phyloP scores from a whole-genome alignment of 64 coral and sea anemone genomes.

The Dendrophyllia cribrosa region DNA sequence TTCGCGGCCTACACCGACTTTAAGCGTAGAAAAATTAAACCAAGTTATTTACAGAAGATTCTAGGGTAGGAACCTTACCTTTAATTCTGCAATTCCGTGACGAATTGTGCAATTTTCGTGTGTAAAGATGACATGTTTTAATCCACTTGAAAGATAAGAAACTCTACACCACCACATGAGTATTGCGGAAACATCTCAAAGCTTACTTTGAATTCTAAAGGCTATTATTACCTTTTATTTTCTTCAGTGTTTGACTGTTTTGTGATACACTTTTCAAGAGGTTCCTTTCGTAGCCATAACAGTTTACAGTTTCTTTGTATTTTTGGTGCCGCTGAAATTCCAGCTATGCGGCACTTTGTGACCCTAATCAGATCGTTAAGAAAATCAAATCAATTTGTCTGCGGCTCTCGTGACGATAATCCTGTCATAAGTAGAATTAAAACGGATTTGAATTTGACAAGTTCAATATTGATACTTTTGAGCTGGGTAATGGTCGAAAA shows the following conservation, averaged over 20 bases:
- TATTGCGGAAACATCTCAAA: background rate
- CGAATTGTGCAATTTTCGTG: no score
- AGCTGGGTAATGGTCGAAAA: background rate
- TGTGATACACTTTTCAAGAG: no score
- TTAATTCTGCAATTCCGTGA: no score
- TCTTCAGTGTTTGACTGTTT: background rate
- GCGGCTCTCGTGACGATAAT: background rate
- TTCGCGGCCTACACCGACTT: background rate
- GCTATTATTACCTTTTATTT: background rate
- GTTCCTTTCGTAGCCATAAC: background rate
- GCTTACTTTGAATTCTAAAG: background rate
- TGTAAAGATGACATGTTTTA: background rate
- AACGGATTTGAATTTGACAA: background rate
- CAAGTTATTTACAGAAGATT: no score
- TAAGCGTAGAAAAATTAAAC: background rate
- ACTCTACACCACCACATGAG: background rate
- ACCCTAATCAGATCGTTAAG: background rate
- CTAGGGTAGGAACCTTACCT: no score
- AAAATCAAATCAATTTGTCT: conserved; percentile 6
- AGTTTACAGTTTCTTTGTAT: background rate
- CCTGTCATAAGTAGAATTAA: conserved; percentile 10
- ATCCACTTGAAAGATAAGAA: conserved; percentile 5
- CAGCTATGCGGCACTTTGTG: background rate
- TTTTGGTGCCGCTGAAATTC: background rate
- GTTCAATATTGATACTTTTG: background rate